Evolutionary conservation across 2,888 invertebrate species (phyloP).

Genomic region (Acrobasis consociella): DNA sequence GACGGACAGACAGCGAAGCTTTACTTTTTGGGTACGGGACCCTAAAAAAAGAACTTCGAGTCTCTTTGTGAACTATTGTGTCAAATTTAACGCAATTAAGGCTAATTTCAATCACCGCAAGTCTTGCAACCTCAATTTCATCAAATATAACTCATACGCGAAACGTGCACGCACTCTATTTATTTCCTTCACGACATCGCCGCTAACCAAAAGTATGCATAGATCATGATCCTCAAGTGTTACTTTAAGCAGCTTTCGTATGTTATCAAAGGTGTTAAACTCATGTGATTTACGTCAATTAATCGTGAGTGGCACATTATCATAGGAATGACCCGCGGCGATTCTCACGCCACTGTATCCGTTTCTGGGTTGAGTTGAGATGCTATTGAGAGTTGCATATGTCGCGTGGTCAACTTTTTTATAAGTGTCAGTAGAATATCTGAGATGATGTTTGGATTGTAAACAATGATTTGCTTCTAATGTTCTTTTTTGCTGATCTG

Average conservation of each 20-base stretch:
- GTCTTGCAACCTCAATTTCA: not conserved
- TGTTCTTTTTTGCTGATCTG: constrained; percentile 8
- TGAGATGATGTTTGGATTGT: constrained; percentile 12
- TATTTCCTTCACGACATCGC: not conserved
- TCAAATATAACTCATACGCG: not conserved
- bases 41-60: too few species aligned
- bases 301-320: constrained; percentile 54
- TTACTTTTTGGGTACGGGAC: too few species aligned
- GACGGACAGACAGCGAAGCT: too few species aligned
- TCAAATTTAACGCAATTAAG: not conserved
- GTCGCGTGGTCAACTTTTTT: constrained; percentile 30
- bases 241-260: constrained; percentile 19
- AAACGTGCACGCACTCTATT: not conserved
- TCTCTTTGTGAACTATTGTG: too few species aligned
- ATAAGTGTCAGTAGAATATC: constrained; percentile 4
- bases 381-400: constrained; percentile 25
- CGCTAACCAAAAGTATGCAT: not conserved
- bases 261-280: constrained; percentile 23
- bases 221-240: constrained; percentile 19
- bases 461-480: constrained; percentile 6
- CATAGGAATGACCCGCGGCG: constrained; percentile 45
- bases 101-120: not conserved
- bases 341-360: constrained; percentile 55
- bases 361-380: constrained; percentile 43
- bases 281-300: constrained; percentile 32